phyloP scores from a whole-genome alignment of 2,797 vertebrate genomes.

The Echeneis naucrates region DNA sequence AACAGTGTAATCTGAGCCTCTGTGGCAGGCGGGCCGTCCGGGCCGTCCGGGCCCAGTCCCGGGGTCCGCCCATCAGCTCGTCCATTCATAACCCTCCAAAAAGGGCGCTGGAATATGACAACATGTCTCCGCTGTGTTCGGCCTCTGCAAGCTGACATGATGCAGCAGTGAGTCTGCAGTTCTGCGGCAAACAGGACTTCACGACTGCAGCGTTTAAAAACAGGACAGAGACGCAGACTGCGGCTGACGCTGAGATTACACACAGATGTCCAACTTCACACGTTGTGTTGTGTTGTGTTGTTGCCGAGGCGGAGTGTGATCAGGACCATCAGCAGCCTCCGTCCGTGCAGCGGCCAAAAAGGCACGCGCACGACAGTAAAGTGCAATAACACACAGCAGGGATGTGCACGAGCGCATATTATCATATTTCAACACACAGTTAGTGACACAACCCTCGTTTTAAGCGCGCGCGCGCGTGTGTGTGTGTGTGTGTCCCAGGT shows the following conservation, averaged over 20 bases:
- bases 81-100: constrained; percentile 58
- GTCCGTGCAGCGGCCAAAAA: not conserved
- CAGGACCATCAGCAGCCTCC: too few species aligned
- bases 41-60: constrained; percentile 61
- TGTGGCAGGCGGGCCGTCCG: constrained; percentile 55
- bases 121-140: constrained; percentile 44
- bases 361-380: constrained; percentile 24
- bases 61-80: constrained; percentile 70
- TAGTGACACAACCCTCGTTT: not conserved
- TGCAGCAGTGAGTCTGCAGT: constrained; percentile 73
- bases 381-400: constrained; percentile 14
- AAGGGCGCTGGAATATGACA: constrained; percentile 72
- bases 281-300: not conserved
- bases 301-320: too few species aligned
- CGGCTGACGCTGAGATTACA: too few species aligned
- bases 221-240: constrained; percentile 41
- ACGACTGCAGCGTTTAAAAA: constrained; percentile 46
- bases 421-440: not conserved
- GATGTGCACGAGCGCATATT: not conserved
- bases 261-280: constrained; percentile 34
- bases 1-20: constrained; percentile 70
- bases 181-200: constrained; percentile 41
- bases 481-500: constrained; percentile 61
- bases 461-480: constrained; percentile 9
- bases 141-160: constrained; percentile 6